Evolutionary conservation across 2,888 invertebrate genomes (phyloP), one percentile per base, ranked within the genome.

Genomic region (Oxyteleia sp.): DNA sequence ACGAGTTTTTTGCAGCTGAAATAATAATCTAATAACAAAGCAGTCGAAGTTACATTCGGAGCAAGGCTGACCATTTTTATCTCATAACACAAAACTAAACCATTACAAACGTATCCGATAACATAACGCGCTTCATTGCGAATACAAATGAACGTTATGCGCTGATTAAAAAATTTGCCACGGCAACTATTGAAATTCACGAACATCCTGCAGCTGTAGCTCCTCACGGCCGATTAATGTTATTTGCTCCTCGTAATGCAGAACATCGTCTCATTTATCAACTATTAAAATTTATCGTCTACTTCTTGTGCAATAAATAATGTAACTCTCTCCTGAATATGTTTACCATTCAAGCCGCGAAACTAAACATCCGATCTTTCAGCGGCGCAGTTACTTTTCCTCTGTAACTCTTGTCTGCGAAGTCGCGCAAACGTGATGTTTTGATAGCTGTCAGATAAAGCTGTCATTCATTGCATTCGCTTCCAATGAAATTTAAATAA

Each of bases 41-140:
- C 47, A n/a, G 11, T 4, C 68, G 61, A 78, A 68, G 35, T 61
- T 53, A 53, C 61, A 78, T 68, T 23, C 41, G 68, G 68, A 51
- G 53, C 76, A 49, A 78, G 76, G 76, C 51, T 61, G 35, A 43
- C 61, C 68, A 69, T 78, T 68, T 78, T 61, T 78, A 78, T 78
- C 68, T 32, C 76, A 4, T 15, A 53, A n/a, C 38, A 64, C 64
- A 75, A 75, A 57, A 63, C 64, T 32, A 64, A 75, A 47, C 53
- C 53, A 23, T 57, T 51, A 57, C 43, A 23, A 57, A 75, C 16
- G 59, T 51, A 76, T 76, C 59, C 29, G 68, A 66, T 76, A 68
- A 26, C 41, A 32, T 1, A 29, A 26, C 59, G 59, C 32, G 47
- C 74, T 74, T 74, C 20, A 74, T 53, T 47, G 38, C 41, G 13